phyloP scores from a whole-genome alignment of 2,113 vertebrate species.

The Cyrtonyx montezumae region DNA sequence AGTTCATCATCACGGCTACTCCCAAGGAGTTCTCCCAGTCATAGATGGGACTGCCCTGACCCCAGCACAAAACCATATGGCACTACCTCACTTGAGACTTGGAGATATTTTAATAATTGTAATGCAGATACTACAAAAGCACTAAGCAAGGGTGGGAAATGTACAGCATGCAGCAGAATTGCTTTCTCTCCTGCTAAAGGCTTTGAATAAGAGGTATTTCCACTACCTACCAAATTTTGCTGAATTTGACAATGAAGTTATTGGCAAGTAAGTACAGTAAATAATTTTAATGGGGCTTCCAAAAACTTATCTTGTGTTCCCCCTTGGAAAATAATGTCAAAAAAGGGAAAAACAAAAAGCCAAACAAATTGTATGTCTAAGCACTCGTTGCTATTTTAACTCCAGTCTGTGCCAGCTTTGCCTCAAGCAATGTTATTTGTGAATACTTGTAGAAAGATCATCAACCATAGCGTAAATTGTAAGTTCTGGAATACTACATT shows the following conservation, averaged over 20 bases:
- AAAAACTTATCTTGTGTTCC: neutral
- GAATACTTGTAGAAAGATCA: neutral
- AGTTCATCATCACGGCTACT: no score
- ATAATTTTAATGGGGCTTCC: neutral
- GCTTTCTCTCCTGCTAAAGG: neutral
- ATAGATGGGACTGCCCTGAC: no score
- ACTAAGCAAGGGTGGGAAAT: neutral
- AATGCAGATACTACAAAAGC: neutral
- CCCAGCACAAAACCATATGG: neutral
- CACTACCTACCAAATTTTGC: neutral
- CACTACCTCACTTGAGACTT: neutral
- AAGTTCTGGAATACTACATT: neutral
- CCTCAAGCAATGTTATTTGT: neutral
- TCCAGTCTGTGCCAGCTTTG: neutral
- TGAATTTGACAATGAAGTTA: neutral
- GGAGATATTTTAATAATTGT: neutral
- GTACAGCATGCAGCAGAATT: neutral
- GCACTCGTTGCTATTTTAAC: neutral
- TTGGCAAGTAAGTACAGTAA: neutral
- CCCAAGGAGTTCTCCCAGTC: no score
- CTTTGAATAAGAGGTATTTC: neutral
- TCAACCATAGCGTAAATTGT: neutral
- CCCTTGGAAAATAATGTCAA: neutral
- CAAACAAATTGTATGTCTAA: neutral
- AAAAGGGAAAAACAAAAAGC: neutral